phyloP scores from a whole-genome alignment of 2,888 invertebrate genomes.

The Cerastis rubricosa region DNA sequence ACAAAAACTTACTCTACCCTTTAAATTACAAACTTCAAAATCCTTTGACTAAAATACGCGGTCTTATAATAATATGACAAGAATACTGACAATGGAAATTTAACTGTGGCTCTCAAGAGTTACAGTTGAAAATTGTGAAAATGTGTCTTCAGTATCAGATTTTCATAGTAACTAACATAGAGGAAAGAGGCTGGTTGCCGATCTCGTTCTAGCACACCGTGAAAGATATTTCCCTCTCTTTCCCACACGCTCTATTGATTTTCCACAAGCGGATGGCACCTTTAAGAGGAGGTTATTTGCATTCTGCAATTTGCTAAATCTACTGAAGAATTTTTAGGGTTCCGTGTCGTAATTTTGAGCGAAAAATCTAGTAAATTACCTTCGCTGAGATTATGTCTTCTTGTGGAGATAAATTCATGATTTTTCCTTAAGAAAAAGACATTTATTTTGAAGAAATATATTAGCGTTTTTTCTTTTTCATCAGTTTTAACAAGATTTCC shows the following conservation, averaged over 20 bases:
- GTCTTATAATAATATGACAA: slow-evolving; percentile 48
- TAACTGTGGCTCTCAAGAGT: accelerated
- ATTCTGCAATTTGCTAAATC: slow-evolving; percentile 77
- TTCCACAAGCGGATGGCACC: slow-evolving; percentile 74
- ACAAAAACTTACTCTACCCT: slow-evolving; percentile 1
- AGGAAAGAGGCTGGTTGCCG: slow-evolving; percentile 66
- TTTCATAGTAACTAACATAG: slow-evolving; percentile 73
- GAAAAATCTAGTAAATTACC: slow-evolving; percentile 35
- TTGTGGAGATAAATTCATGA: slow-evolving; percentile 7
- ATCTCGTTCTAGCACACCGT: slow-evolving; percentile 58
- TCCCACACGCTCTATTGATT: slow-evolving; percentile 81
- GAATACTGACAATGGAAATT: slow-evolving; percentile 13
- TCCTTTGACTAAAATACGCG: not conserved
- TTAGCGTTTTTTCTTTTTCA: slow-evolving; percentile 11
- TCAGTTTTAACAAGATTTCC: not conserved
- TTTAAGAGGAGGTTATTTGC: slow-evolving; percentile 78
- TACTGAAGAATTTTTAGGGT: slow-evolving; percentile 47
- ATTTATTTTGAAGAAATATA: slow-evolving; percentile 34
- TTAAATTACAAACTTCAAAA: slow-evolving; percentile 16
- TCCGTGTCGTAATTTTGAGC: slow-evolving; percentile 17
- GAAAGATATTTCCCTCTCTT: slow-evolving; percentile 37
- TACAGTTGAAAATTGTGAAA: slow-evolving; percentile 40
- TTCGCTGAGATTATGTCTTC: slow-evolving; percentile 5
- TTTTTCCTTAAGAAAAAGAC: slow-evolving; percentile 15
- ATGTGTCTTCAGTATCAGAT: slow-evolving; percentile 57